Percentiles rank a stretch among this genome's conserved stretches.
Conservation (phyloP, 2,113 vertebrate genomes). For the Spilogale gracilis region DNA sequence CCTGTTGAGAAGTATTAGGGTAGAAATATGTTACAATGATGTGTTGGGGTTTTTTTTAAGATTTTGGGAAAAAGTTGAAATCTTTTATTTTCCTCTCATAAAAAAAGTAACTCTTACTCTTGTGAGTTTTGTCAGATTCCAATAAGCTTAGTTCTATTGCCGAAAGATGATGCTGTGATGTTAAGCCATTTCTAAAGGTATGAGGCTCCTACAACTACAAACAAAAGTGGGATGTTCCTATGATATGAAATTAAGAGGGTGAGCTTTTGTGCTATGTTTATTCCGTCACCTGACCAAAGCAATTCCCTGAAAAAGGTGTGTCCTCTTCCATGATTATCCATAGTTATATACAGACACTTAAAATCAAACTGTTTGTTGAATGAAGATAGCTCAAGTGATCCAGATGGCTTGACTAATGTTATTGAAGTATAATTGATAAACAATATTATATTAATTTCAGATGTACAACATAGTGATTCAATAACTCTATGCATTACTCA, state of each 20-base stretch:
- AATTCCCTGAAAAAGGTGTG: background rate
- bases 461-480: background rate
- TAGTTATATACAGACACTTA: background rate
- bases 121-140: conserved; percentile 11
- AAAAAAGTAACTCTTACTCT: background rate
- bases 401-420: background rate
- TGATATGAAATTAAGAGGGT: background rate
- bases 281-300: background rate
- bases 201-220: fast-evolving
- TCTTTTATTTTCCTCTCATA: background rate
- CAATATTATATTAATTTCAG: background rate
- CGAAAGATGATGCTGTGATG: background rate
- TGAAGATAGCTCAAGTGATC: background rate
- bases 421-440: background rate
- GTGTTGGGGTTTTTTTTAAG: background rate
- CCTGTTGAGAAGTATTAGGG: background rate
- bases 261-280: background rate
- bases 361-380: background rate
- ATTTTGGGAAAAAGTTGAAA: conserved; percentile 16
- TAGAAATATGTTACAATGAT: background rate
- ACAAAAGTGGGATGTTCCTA: background rate
- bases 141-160: background rate
- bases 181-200: background rate
- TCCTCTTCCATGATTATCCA: background rate
- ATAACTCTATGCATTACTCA: background rate